These are phyloP conservation scores for Tetragonula carbonaria DNA, from an alignment of 2,888 invertebrate species.

Conservation along the genomic window DNA sequence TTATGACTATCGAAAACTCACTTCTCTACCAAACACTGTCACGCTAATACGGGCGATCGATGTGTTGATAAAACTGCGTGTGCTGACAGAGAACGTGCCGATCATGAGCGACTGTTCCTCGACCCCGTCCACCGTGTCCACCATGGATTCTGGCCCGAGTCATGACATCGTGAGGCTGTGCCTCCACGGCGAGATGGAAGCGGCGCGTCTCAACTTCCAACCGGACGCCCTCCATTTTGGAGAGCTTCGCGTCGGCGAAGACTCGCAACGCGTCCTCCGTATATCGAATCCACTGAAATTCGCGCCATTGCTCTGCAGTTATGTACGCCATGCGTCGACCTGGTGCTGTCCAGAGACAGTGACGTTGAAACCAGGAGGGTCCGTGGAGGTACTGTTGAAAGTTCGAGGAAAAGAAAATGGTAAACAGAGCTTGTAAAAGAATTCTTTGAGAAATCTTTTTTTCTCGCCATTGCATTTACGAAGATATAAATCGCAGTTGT, in stretches of 20 bases:
- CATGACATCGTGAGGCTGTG: conserved; percentile 80
- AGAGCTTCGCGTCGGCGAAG: conserved; percentile 82
- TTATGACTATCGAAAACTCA: too few relatives aligned
- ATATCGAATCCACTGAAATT: conserved; percentile 84
- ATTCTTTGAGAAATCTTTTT: too few relatives aligned
- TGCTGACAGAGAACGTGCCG: conserved; percentile 28
- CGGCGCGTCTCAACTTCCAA: conserved; percentile 83
- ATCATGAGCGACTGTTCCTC: conserved; percentile 9
- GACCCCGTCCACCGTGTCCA: neutral
- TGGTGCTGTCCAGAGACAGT: conserved; percentile 83
- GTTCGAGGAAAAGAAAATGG: conserved; percentile 66
- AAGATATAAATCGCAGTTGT: too few relatives aligned
- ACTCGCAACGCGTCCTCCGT: conserved; percentile 82
- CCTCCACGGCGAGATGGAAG: conserved; percentile 86
- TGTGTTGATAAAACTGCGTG: neutral
- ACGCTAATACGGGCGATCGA: too few relatives aligned
- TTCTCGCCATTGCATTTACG: neutral
- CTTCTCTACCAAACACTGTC: too few relatives aligned
- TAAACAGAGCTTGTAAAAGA: conserved; percentile 13
- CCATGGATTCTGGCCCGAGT: neutral
- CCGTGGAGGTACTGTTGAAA: conserved; percentile 72
- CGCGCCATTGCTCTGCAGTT: conserved; percentile 83
- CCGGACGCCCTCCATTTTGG: conserved; percentile 85
- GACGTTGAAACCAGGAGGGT: conserved; percentile 82
- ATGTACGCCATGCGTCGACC: conserved; percentile 82